Evolutionary conservation across 2,888 invertebrate species (phyloP).

Genomic region (Dexiosoma caninum): DNA sequence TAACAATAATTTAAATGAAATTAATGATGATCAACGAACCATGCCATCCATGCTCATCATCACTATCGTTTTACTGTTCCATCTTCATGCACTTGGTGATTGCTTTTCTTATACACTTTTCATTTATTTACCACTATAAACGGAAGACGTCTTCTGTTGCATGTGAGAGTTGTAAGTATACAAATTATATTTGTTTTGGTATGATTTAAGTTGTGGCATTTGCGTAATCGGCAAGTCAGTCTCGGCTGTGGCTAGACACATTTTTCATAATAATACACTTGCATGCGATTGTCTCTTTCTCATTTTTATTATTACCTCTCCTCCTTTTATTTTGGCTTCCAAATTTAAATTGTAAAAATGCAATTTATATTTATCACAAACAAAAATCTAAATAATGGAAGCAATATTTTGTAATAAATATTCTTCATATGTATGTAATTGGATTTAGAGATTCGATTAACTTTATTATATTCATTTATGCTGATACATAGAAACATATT

Average conservation of each 20-base stretch:
- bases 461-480: slow-evolving; percentile 1
- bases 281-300: not conserved
- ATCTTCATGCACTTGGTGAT: slow-evolving; percentile 4
- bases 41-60: not conserved
- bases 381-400: slow-evolving; percentile 28
- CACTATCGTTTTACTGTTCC: not conserved
- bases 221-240: slow-evolving; percentile 13
- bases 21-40: not conserved
- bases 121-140: not conserved
- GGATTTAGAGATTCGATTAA: slow-evolving; percentile 47
- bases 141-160: slow-evolving; percentile 17
- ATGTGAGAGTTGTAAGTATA: slow-evolving; percentile 12
- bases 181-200: slow-evolving; percentile 31
- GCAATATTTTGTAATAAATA: slow-evolving; percentile 27
- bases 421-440: not conserved
- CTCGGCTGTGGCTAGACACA: slow-evolving; percentile 60
- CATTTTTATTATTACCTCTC: not conserved
- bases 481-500: no score
- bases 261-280: slow-evolving; percentile 59
- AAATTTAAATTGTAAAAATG: slow-evolving; percentile 44
- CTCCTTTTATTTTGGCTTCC: not conserved
- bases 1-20: not conserved
- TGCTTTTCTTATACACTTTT: slow-evolving; percentile 1
- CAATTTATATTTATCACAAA: slow-evolving; percentile 54
- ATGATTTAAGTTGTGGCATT: slow-evolving; percentile 30